Base-by-base conservation (phyloP, 2,113 vertebrate genomes). In the Lichenostomus cassidix region DNA sequence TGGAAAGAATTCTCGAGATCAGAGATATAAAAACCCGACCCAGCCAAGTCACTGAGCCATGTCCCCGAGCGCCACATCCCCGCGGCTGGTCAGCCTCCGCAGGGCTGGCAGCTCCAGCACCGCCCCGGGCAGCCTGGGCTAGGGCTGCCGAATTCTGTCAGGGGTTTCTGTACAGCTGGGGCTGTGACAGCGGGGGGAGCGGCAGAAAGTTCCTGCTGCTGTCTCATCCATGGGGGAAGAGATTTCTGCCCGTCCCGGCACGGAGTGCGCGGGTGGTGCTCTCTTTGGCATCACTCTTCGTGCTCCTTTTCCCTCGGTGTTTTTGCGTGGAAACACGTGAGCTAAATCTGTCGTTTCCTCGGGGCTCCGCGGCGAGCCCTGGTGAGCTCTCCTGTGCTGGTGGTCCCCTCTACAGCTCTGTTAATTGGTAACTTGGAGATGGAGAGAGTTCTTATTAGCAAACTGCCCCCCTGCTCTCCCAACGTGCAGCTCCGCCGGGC, bases 371-470 rank as follows among this genome's bases (percentile, higher is more conserved):
- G 59, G 82, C 11, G 50, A 97, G 70, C 86, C 77, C 68, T n/a
- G 77, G 50, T 6, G 25, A 68, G 35, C 24, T 64, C 27, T 88
- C 95, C 96, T 74, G 90, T 95, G 97, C 97, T 98, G 98, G 98
- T 99, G 98, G 98, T 98, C 98, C 96, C 31, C 55, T 93, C 82
- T 90, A 53, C 56, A 84, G 35, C 91, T 89, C 91, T 90, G 89
- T 95, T 98, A 99, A 99, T 99, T 98, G 98, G 98, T 96, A 98
- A 98, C 98, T 98, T 91, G 97, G 97, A 50, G 97, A 97, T 94
- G 97, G 94, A 98, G 97, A 97, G 96, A 70, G 96, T 94, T 94
- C 97, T 98, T 98, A 98, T 98, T 98, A 98, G 97, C 95, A 76
- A 97, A 33, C 12, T 10, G 55, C 41, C 91, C 50, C 20, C 41